Conservation (phyloP, 2,888 invertebrate genomes). For the Clanis bilineata region DNA sequence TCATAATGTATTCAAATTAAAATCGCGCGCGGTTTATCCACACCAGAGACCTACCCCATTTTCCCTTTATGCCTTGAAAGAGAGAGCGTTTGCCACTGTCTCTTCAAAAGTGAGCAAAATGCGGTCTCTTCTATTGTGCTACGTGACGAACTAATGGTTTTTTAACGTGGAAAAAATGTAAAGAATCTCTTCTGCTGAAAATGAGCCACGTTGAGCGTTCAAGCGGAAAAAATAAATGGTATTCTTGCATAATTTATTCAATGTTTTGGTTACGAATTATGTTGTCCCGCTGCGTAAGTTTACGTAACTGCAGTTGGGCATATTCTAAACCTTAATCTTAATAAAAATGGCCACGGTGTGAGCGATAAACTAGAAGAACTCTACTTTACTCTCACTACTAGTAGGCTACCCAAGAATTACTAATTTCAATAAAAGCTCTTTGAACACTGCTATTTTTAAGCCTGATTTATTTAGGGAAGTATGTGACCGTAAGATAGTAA, state of each 20-base stretch:
- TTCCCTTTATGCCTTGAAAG: background rate
- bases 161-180: slow-evolving; percentile 38
- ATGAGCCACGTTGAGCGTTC: slow-evolving; percentile 23
- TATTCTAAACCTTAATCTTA: background rate
- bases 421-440: no score
- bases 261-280: slow-evolving; percentile 23
- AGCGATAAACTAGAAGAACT: background rate
- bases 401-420: no score
- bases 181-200: slow-evolving; percentile 30
- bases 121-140: slow-evolving; percentile 24
- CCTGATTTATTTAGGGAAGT: no score
- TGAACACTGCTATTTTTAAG: no score
- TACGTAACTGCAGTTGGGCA: background rate
- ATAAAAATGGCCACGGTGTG: background rate
- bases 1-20: background rate
- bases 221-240: slow-evolving; percentile 18
- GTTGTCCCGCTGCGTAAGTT: background rate
- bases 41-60: background rate
- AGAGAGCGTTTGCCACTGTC: slow-evolving; percentile 24
- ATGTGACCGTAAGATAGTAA: no score
- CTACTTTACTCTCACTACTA: no score
- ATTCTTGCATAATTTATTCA: slow-evolving; percentile 25
- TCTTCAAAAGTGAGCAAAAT: slow-evolving; percentile 24
- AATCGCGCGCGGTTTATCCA: background rate
- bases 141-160: slow-evolving; percentile 38